Evolutionary conservation across 2,888 invertebrate genomes (phyloP).

Genomic region (Horisme vitalbata): DNA sequence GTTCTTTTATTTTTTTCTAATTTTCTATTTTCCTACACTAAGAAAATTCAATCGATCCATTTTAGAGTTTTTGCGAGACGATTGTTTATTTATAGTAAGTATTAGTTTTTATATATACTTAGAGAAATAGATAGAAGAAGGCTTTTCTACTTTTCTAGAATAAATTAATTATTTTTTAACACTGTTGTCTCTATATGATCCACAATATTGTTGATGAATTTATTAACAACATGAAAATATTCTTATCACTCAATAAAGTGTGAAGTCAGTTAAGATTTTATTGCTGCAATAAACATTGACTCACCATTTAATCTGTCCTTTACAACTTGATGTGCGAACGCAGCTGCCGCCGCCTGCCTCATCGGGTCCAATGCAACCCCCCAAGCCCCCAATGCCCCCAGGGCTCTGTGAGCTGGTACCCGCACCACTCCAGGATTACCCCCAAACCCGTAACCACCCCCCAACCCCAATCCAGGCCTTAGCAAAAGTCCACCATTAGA

Average conservation of each 20-base stretch:
- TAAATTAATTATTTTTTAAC: no score
- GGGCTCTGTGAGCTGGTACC: constrained; percentile 90
- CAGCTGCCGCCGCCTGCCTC: constrained; percentile 87
- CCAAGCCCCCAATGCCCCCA: constrained; percentile 80
- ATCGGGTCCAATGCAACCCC: constrained; percentile 85
- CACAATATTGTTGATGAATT: no score
- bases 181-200: no score
- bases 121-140: no score
- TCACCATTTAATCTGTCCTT: constrained; percentile 92
- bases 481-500: constrained; percentile 66
- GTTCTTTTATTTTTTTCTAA: no score
- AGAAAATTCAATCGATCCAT: no score
- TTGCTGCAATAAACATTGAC: constrained; percentile 42
- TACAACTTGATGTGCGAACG: constrained; percentile 91
- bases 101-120: no score
- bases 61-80: no score
- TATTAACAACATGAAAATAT: no score
- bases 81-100: no score
- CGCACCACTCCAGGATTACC: constrained; percentile 89
- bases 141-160: no score
- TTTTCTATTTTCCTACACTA: no score
- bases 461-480: constrained; percentile 72
- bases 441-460: constrained; percentile 81
- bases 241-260: neutral
- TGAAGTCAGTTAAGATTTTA: constrained; percentile 14